Percentiles rank a stretch among this genome's conserved stretches.
phyloP scores from a whole-genome alignment of 2,888 invertebrate genomes.

The Lottia gigantea region DNA sequence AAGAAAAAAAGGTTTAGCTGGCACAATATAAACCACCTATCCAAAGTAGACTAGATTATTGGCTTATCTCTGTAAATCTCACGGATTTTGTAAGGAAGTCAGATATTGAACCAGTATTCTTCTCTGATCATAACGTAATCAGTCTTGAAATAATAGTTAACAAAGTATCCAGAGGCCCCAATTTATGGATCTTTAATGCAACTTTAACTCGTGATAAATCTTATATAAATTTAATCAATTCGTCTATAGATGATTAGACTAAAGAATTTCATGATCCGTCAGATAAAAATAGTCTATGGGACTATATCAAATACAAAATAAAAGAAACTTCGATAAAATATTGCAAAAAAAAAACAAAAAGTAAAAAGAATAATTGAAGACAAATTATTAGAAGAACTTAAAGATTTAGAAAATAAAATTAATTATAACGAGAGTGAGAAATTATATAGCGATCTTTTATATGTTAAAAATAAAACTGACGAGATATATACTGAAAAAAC shows the following conservation, averaged over 20 bases:
- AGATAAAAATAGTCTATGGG: not conserved
- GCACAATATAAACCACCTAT: not conserved
- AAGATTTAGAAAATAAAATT: not conserved
- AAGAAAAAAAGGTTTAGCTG: not conserved
- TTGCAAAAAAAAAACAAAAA: not conserved
- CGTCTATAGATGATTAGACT: not conserved
- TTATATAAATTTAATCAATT: not conserved
- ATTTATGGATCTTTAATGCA: not conserved
- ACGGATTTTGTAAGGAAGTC: not conserved
- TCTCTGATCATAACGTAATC: not conserved
- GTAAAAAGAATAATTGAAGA: not conserved
- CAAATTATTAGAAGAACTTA: not conserved
- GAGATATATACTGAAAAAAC: slow-evolving; percentile 7
- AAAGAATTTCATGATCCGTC: not conserved
- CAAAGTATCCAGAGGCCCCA: not conserved
- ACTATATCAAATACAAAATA: not conserved
- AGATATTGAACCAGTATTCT: not conserved
- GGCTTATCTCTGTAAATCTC: too few relatives aligned
- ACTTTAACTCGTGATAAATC: too few relatives aligned
- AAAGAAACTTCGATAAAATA: not conserved
- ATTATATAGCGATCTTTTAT: slow-evolving; percentile 5
- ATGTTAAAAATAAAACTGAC: slow-evolving; percentile 4
- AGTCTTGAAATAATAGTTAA: not conserved
- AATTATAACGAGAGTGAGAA: not conserved
- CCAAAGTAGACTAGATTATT: too few relatives aligned